phyloP scores from a whole-genome alignment of 2,888 invertebrate genomes.

The Nymphalis c-album region DNA sequence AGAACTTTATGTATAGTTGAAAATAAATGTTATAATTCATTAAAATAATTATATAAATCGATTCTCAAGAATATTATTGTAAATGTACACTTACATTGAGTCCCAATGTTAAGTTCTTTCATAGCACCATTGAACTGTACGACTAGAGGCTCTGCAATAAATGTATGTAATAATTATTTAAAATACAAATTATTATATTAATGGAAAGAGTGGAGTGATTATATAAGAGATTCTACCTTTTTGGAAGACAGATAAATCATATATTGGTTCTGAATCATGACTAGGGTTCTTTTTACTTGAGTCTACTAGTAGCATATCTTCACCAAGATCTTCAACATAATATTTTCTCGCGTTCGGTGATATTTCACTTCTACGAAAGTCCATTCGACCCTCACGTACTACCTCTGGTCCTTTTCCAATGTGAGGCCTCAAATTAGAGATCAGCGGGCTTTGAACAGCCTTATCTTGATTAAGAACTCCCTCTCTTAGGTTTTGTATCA shows the following conservation, averaged over 20 bases:
- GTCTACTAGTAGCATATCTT: slow-evolving; percentile 69
- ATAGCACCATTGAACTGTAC: slow-evolving; percentile 70
- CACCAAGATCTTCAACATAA: slow-evolving; percentile 69
- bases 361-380: slow-evolving; percentile 43
- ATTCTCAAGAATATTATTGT: too few relatives aligned
- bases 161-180: slow-evolving; percentile 23
- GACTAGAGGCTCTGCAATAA: slow-evolving; percentile 63
- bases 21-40: too few relatives aligned
- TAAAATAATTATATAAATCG: too few relatives aligned
- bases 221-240: slow-evolving; percentile 53
- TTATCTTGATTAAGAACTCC: slow-evolving; percentile 46
- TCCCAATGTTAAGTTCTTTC: slow-evolving; percentile 58
- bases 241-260: slow-evolving; percentile 54
- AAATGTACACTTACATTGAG: slow-evolving; percentile 56
- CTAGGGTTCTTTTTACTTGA: slow-evolving; percentile 63
- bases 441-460: slow-evolving; percentile 57
- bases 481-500: slow-evolving; percentile 56
- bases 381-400: slow-evolving; percentile 55
- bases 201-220: background rate
- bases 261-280: slow-evolving; percentile 50
- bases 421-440: slow-evolving; percentile 48
- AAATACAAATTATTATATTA: background rate
- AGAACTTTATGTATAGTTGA: background rate
- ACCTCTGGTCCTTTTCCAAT: slow-evolving; percentile 44
- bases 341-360: slow-evolving; percentile 54